Conservation (phyloP, 2,888 invertebrate species). For the Amblyjoppa proteus region DNA sequence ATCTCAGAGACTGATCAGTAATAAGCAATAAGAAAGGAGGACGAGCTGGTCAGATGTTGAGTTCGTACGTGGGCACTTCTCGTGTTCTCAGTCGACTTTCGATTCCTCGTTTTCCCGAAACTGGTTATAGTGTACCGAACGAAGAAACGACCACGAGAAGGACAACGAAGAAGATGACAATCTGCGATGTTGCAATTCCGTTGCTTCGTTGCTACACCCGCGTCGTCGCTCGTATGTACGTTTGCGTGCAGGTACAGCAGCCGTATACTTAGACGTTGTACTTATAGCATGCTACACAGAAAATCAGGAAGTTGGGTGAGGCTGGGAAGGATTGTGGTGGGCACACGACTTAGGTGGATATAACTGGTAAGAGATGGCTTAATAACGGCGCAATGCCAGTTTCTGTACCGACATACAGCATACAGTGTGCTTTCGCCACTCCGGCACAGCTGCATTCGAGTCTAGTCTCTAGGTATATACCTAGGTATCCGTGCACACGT, state of each 20-base stretch:
- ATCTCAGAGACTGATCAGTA: constrained; percentile 1
- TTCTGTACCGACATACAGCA: constrained; percentile 65
- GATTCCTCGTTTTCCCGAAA: constrained; percentile 31
- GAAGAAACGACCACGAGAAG: constrained; percentile 52
- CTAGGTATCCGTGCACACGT: constrained; percentile 61
- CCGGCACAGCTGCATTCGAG: constrained; percentile 61
- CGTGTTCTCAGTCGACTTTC: constrained; percentile 31
- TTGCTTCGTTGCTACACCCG: constrained; percentile 28
- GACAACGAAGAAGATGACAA: constrained; percentile 38
- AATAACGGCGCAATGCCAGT: constrained; percentile 80
- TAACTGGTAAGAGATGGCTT: constrained; percentile 83
- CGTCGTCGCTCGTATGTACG: constrained; percentile 16
- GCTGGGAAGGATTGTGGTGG: constrained; percentile 63
- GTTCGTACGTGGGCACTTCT: constrained; percentile 5
- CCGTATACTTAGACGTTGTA: constrained; percentile 26
- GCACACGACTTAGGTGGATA: constrained; percentile 75
- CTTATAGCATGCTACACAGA: constrained; percentile 23
- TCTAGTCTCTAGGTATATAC: constrained; percentile 46
- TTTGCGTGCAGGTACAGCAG: constrained; percentile 17
- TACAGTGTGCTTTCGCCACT: constrained; percentile 47
- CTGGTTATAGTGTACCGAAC: background rate
- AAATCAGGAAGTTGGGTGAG: constrained; percentile 55
- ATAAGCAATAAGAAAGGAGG: constrained; percentile 28
- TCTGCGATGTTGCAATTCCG: constrained; percentile 33
- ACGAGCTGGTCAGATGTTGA: constrained; percentile 1